phyloP scores from a whole-genome alignment of 2,113 vertebrate genomes.

The Forbesichthys papilliferus region DNA sequence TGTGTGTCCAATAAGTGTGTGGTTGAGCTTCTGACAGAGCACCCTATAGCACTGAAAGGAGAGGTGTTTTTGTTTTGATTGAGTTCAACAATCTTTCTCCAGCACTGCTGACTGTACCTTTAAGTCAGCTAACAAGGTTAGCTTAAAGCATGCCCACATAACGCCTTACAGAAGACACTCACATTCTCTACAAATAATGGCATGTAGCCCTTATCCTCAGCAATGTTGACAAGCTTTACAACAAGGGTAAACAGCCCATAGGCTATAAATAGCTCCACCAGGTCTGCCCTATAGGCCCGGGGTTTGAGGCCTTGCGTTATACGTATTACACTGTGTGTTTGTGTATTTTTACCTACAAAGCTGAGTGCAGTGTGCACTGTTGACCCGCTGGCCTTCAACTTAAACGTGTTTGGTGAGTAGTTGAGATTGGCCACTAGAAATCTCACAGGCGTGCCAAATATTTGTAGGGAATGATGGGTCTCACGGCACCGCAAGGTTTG shows the following conservation, averaged over 20 bases:
- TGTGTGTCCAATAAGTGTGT: too few relatives aligned
- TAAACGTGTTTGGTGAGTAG: neutral
- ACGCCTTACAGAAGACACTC: neutral
- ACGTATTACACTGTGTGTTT: neutral
- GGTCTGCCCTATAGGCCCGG: neutral
- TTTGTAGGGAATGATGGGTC: conserved; percentile 12
- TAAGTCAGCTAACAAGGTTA: neutral
- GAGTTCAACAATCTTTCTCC: too few relatives aligned
- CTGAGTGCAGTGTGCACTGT: neutral
- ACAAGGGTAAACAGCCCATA: too few relatives aligned
- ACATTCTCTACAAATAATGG: neutral
- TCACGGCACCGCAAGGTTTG: conserved; percentile 8
- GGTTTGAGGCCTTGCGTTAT: neutral
- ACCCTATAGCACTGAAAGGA: too few relatives aligned
- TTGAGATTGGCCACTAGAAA: conserved; percentile 8
- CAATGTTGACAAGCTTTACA: neutral
- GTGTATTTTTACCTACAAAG: neutral
- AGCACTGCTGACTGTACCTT: too few relatives aligned
- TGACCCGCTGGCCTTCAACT: neutral
- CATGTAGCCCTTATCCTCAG: neutral
- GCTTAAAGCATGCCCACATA: neutral
- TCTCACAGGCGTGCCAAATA: conserved; percentile 27
- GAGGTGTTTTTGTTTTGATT: too few relatives aligned
- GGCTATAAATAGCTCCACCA: neutral
- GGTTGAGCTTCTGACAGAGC: too few relatives aligned